Conservation (phyloP, 2,797 vertebrate species). For the Mus spretus region DNA sequence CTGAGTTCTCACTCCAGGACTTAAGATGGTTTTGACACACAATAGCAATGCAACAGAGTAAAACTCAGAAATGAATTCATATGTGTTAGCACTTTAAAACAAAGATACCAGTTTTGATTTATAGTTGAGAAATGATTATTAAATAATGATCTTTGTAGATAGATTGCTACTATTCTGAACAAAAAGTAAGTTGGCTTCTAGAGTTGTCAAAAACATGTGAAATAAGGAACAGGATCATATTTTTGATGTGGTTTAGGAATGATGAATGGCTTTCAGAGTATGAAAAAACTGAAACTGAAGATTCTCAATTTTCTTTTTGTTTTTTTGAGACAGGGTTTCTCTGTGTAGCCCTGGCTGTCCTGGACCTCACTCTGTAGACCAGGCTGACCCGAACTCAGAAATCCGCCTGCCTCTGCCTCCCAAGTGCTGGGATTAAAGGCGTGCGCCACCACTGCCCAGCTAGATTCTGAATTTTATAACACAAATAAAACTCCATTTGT, state of each 20-base stretch:
- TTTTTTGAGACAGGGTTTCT: no score
- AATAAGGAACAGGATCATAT: constrained; percentile 28
- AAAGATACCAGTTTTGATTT: background rate
- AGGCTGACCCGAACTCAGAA: no score
- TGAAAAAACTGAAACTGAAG: constrained; percentile 47
- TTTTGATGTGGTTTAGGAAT: constrained; percentile 46
- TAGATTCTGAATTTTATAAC: constrained; percentile 59
- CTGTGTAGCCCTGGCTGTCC: no score
- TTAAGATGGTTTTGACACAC: constrained; percentile 46
- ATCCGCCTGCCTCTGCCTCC: no score
- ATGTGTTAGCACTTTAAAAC: background rate
- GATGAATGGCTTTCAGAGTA: constrained; percentile 54
- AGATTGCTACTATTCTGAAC: constrained; percentile 14
- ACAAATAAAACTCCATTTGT: constrained; percentile 59
- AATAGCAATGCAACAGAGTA: constrained; percentile 53
- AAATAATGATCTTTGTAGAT: constrained; percentile 49
- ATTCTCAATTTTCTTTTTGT: constrained; percentile 53
- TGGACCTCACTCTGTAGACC: no score
- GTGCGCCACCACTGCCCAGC: background rate
- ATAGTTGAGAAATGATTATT: constrained; percentile 39
- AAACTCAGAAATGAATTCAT: constrained; percentile 45
- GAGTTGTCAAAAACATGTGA: constrained; percentile 63
- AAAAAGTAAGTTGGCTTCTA: constrained; percentile 66
- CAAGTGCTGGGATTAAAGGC: no score
- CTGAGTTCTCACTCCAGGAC: no score